Evolutionary conservation across 2,888 invertebrate genomes (phyloP), one percentile per base, ranked within the genome.

Genomic region (Meliscaeva auricollis): DNA sequence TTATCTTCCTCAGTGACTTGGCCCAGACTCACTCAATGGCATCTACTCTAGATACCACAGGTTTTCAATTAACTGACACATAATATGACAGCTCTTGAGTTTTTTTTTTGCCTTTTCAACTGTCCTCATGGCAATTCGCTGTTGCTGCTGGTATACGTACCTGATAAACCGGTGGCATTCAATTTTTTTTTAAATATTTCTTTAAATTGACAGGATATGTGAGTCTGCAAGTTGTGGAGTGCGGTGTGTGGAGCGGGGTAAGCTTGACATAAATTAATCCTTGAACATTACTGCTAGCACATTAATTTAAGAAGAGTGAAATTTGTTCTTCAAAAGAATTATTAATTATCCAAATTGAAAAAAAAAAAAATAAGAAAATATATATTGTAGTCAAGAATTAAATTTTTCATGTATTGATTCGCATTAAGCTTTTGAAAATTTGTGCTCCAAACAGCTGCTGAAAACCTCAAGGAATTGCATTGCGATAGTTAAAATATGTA

Each of bases 51-150:
- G 54, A 52, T 54, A 48, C 64, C 64, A 35, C 62, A 41, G 44
- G 46, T 54, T 72, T 77, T 64, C 46, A 78, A 70, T 78, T 78
- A 78, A 64, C 77, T 72, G 62, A 64, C 62, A 52, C 54, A 72
- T 78, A 78, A 78, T 78, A 72, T 64, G 77, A 62, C 77, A 64
- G 70, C 77, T 77, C 69, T 69, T 62, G 62, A 44, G 54, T 44
- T 11, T 50, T 41, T 44, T 11, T 50, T 41, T 62, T 22, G 22
- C 46, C 15, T 38, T 76, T 60, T 35, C 50, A 41, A 54, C 26
- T 69, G 17, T 1, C 48, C n/a, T 4, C 15, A 22, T n/a, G 22
- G 46, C 17, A 20, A 22, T 13, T 48, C 66, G 9, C 35, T 74
- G 41, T 13, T 11, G 35, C 22, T 68, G 20, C 7, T 20, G 58